These are phyloP conservation scores for Riparia riparia DNA, from an alignment of 2,113 vertebrate species.

Conservation along the genomic window DNA sequence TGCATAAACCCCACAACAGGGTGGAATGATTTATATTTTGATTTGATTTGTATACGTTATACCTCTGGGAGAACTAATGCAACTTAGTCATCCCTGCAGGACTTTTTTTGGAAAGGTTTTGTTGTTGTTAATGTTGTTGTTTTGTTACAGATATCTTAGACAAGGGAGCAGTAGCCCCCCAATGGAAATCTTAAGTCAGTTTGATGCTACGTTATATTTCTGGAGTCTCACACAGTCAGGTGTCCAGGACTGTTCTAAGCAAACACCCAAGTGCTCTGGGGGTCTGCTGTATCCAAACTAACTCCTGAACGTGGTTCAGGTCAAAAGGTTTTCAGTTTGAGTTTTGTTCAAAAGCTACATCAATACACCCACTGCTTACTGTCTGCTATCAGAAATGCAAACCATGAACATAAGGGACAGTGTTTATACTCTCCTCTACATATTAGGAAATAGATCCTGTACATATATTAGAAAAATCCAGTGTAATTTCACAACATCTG, in stretches of 20 bases:
- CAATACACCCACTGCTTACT: conserved; percentile 23
- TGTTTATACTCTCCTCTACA: not conserved
- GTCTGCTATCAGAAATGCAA: not conserved
- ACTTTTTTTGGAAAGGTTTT: conserved; percentile 44
- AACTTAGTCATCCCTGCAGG: conserved; percentile 62
- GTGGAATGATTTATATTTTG: conserved; percentile 79
- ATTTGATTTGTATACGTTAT: conserved; percentile 79
- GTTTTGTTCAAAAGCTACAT: conserved; percentile 48
- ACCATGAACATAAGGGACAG: not conserved
- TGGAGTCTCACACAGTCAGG: not conserved
- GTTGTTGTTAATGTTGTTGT: conserved; percentile 39
- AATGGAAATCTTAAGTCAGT: not conserved
- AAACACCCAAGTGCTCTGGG: not conserved
- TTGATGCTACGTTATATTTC: not conserved
- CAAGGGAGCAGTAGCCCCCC: not conserved
- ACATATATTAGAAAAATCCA: not conserved
- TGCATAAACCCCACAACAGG: conserved; percentile 77
- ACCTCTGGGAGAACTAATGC: conserved; percentile 71
- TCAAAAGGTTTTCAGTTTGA: conserved; percentile 69
- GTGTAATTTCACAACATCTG: not conserved
- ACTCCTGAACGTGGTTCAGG: conserved; percentile 54
- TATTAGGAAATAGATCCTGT: not conserved
- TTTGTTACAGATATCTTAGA: conserved; percentile 30
- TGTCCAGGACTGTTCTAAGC: not conserved
- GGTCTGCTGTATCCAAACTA: not conserved